Evolutionary conservation across 1,140 invertebrate species (phyloP), one percentile per base, ranked within the genome.

Genomic region (Ceratina japonica): DNA sequence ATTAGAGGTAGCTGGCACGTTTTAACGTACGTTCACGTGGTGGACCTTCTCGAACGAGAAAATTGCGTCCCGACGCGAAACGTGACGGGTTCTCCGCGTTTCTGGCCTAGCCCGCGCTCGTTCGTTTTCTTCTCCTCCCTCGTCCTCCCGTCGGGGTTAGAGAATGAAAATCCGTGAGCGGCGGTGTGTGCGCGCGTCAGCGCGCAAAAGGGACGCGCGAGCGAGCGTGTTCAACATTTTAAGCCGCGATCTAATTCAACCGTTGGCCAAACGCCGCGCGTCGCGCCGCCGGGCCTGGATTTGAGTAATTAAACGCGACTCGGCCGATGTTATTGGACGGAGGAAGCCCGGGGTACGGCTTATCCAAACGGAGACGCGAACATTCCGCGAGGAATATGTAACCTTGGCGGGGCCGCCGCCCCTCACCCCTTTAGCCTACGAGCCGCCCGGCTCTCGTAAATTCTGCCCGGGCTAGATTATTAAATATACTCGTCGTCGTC

Each of bases 101-200:
- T 12, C 13, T 13, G 5, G 27, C 2, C 13, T 31, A n/a, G n/a
- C 3, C 27, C 8, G n/a, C 0, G 10, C 22, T 16, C 44, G 20
- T 52, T 68, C 31, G 20, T 10, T 7, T 22, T 31, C 12, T 3
- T 13, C 12, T 52, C 22, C 18, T 22, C 51, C 5, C 13, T 4
- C 24, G 27, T 31, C 4, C 27, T 31, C 27, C 27, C 2, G n/a
- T n/a, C 27, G 27, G 27, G 8, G 18, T 12, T 58, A 22, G 24
- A 69, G 75, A 82, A 83, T 79, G 82, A 64, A 82, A 83, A 82
- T 83, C n/a, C 80, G 78, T 44, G 37, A 44, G 52, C 52, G 37
- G 24, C 52, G 2, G 37, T 37, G 10, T 44, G 37, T 44, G 5
- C 10, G 61, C 65, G 71, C 61, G 78, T 69, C 74, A 68, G 37